A percentile compares a stretch with the other conserved stretches of the same genome.
These are phyloP conservation scores for Pteropus rufus DNA, from an alignment of 2,797 vertebrate genomes.

Conservation along the genomic window DNA sequence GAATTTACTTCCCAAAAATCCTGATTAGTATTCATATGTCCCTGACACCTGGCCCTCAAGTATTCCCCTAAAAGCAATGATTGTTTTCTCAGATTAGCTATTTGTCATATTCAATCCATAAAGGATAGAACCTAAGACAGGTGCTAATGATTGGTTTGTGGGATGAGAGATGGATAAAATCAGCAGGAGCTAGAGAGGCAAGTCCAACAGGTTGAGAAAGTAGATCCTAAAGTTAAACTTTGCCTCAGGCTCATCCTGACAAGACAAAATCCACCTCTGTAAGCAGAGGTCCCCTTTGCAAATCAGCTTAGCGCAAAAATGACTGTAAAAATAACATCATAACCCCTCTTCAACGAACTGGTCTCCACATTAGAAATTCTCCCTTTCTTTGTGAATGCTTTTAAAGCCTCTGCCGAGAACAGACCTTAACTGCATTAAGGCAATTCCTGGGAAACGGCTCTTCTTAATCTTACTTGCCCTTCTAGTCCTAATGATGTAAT, in stretches of 20 bases:
- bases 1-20: background rate
- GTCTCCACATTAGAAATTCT: background rate
- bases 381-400: background rate
- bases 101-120: background rate
- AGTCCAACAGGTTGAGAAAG: background rate
- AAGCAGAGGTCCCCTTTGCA: background rate
- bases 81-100: background rate
- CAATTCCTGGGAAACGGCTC: background rate
- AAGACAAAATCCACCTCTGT: constrained; percentile 1
- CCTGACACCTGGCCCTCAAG: background rate
- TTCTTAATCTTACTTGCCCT: background rate
- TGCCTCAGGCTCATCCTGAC: constrained; percentile 6
- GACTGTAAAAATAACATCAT: background rate
- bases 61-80: background rate
- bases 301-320: constrained; percentile 44
- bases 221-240: constrained; percentile 21
- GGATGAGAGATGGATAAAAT: constrained; percentile 35
- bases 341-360: background rate
- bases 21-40: background rate
- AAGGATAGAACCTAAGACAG: background rate
- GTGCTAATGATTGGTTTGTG: background rate
- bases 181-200: constrained; percentile 12
- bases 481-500: background rate
- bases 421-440: background rate
- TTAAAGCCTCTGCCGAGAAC: background rate